phyloP scores from a whole-genome alignment of 2,113 vertebrate species.

The Nothocercus nigrocapillus region DNA sequence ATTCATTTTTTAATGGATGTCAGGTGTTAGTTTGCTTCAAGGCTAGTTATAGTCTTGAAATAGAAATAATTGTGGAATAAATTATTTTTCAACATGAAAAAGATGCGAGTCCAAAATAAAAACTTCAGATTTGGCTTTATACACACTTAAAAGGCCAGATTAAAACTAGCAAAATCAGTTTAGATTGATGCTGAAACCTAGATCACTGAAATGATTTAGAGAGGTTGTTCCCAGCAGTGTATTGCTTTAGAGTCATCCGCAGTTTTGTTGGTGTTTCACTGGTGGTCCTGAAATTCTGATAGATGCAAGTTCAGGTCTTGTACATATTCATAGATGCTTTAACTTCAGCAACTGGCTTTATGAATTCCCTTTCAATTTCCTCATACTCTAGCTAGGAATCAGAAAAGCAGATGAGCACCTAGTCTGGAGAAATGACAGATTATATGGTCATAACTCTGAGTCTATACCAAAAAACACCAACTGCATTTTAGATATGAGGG shows the following conservation, averaged over 20 bases:
- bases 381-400: neutral
- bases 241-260: neutral
- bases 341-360: neutral
- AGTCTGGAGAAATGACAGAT: neutral
- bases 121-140: neutral
- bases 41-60: neutral
- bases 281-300: neutral
- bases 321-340: neutral
- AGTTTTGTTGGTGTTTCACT: neutral
- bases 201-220: neutral
- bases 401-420: neutral
- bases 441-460: neutral
- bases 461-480: neutral
- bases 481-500: neutral
- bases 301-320: neutral
- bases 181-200: neutral
- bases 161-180: neutral
- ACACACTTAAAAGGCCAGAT: slow-evolving; percentile 23
- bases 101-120: neutral
- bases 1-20: neutral
- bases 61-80: neutral
- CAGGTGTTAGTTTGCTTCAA: neutral
- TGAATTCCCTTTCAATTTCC: neutral
- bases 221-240: neutral
- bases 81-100: neutral